Evolutionary conservation across 1,140 invertebrate genomes (phyloP), one percentile per base, ranked within the genome.

Genomic region (Drosophila neocordata): DNA sequence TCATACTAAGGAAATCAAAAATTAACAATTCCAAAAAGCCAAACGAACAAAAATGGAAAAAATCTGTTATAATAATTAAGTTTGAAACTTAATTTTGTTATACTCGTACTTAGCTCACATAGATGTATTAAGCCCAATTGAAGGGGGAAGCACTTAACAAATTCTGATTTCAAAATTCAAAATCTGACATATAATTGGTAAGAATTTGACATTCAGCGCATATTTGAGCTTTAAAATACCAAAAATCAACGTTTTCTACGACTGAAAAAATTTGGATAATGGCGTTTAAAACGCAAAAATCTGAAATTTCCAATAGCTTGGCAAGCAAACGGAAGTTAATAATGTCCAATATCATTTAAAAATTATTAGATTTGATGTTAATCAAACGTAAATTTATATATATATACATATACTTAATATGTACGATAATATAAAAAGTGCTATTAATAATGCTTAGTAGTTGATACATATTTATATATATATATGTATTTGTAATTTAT

Each of bases 51-150:
- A 41, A 38, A 52, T 24, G 4, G 12, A 35, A 51, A 13, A 22
- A 41, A 18, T 27, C 48, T 56, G 56, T 53, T 58, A 69, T 56
- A 65, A 73, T 60, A 65, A 73, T 60, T 73, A 48, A 61, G 79
- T 83, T 82, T 74, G 57, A 81, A 81, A 81, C 73, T 67, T 20
- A 52, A 67, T 48, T 48, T 48, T 48, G 41, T 48, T 48, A 48
- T 48, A 48, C 15, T 48, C 41, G 41, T 48, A 48, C 41, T 48
- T 48, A 48, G 41, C 37, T 58, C 41, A 52, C 48, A 38, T 64
- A 73, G 52, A 84, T 69, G 72, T 82, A 79, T 80, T 85, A 85
- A 77, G 68, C 59, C 15, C 18, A 48, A 20, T 9, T 8, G 41
- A 8, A 48, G 20, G 41, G 15, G 8, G 2, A 48, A 48, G 8